A percentile compares a stretch with the other conserved stretches of the same genome.
These are phyloP conservation scores for Myiotriccus ornatus DNA, from an alignment of 2,797 vertebrate genomes.

Conservation along the genomic window DNA sequence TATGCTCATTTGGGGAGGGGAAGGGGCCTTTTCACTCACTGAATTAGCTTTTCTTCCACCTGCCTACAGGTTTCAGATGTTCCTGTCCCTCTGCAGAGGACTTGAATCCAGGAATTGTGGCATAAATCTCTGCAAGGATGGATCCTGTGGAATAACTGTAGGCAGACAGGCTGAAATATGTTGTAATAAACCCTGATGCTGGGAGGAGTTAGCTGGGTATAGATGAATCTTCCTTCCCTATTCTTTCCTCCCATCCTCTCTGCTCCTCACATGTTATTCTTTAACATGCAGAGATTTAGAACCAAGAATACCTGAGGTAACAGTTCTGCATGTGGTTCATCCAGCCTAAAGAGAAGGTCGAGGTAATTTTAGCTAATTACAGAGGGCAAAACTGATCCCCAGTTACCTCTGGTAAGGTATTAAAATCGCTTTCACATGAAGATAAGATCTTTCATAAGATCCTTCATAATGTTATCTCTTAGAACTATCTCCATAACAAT, in stretches of 20 bases:
- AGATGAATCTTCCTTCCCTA: neutral
- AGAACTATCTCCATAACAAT: slow-evolving; percentile 55
- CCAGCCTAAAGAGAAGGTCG: neutral
- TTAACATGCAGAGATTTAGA: neutral
- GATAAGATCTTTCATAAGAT: slow-evolving; percentile 58
- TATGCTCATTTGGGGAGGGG: neutral
- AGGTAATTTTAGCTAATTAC: slow-evolving; percentile 49
- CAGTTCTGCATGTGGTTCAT: neutral
- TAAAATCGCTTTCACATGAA: slow-evolving; percentile 51
- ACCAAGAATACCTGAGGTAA: neutral
- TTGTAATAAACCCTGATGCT: neutral
- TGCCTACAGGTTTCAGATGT: neutral
- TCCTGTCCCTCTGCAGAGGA: neutral
- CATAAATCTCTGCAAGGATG: neutral
- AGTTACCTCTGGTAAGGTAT: slow-evolving; percentile 3
- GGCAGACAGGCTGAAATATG: neutral
- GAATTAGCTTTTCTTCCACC: neutral
- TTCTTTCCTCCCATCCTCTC: neutral
- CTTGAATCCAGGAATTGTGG: neutral
- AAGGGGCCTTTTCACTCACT: neutral
- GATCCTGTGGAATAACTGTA: neutral
- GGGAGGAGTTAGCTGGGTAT: neutral
- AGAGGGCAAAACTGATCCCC: slow-evolving; percentile 20
- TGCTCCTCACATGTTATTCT: neutral
- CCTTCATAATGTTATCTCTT: slow-evolving; percentile 34